phyloP scores from a whole-genome alignment of 2,888 invertebrate species.

The Mesorhabditis spiculigera region DNA sequence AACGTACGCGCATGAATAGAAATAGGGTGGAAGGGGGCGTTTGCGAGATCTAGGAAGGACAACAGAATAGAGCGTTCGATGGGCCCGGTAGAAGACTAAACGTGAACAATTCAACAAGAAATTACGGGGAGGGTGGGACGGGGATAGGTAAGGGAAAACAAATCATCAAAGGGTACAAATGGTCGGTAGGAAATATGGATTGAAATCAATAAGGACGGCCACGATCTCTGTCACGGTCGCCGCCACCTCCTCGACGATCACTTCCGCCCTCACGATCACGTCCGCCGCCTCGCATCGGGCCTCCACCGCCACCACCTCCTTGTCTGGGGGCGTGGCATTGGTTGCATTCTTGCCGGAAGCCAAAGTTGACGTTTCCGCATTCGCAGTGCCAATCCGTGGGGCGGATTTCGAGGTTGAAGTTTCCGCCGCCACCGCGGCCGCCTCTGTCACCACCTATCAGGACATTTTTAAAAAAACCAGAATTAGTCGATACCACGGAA shows the following conservation, averaged over 20 bases:
- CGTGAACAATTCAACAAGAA: no score
- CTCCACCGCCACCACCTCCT: slow-evolving; percentile 18
- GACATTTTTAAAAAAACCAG: neutral
- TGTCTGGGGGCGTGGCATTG: slow-evolving; percentile 28
- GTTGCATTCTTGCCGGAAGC: slow-evolving; percentile 45
- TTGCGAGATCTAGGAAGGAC: no score
- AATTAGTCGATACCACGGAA: slow-evolving; percentile 13
- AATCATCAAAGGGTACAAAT: no score
- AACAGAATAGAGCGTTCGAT: no score
- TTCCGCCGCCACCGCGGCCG: slow-evolving; percentile 23
- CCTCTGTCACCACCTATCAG: slow-evolving; percentile 9
- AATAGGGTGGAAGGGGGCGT: no score
- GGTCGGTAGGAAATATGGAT: neutral
- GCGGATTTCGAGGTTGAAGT: slow-evolving; percentile 40
- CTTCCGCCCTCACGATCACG: slow-evolving; percentile 11
- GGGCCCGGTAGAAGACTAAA: no score
- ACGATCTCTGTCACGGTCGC: neutral
- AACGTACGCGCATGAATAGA: no score
- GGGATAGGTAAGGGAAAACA: no score
- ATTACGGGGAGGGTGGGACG: no score
- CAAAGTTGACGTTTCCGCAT: slow-evolving; percentile 54
- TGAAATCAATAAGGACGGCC: neutral
- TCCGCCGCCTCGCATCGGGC: slow-evolving; percentile 22
- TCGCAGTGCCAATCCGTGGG: slow-evolving; percentile 51
- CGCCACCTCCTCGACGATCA: neutral